Evolutionary conservation across 2,888 invertebrate genomes (phyloP).

Genomic region (Glaucopsyche alexis): DNA sequence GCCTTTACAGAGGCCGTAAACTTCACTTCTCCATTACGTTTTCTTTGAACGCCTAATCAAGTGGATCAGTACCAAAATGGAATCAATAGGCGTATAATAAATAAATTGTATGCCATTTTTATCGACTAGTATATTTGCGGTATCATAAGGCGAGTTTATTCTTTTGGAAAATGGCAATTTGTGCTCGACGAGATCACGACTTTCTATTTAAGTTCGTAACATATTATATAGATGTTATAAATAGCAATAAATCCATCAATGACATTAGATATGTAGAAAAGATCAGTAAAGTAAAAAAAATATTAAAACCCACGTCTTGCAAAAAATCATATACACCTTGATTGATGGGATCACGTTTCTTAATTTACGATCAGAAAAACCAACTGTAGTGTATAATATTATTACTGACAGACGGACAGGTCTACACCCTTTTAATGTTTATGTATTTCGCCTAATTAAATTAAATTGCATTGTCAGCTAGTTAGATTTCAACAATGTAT

Average conservation of each 20-base stretch:
- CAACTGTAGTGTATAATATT: too few relatives aligned
- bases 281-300: neutral
- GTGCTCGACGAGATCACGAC: conserved; percentile 35
- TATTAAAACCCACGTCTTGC: neutral
- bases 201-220: conserved; percentile 31
- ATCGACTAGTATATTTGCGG: conserved; percentile 31
- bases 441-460: too few relatives aligned
- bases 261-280: neutral
- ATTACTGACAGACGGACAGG: too few relatives aligned
- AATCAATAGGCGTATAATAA: conserved; percentile 30
- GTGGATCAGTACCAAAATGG: conserved; percentile 20
- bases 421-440: too few relatives aligned
- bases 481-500: too few relatives aligned
- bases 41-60: neutral
- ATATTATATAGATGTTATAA: conserved; percentile 16
- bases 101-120: conserved; percentile 32
- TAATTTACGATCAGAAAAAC: too few relatives aligned
- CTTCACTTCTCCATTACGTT: conserved; percentile 5
- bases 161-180: conserved; percentile 39
- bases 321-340: neutral
- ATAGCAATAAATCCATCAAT: neutral
- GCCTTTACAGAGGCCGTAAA: neutral
- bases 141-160: conserved; percentile 33
- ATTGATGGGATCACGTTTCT: too few relatives aligned
- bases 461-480: too few relatives aligned